These are phyloP conservation scores for Hystrix brachyura DNA, from an alignment of 2,113 vertebrate genomes.

Conservation along the genomic window DNA sequence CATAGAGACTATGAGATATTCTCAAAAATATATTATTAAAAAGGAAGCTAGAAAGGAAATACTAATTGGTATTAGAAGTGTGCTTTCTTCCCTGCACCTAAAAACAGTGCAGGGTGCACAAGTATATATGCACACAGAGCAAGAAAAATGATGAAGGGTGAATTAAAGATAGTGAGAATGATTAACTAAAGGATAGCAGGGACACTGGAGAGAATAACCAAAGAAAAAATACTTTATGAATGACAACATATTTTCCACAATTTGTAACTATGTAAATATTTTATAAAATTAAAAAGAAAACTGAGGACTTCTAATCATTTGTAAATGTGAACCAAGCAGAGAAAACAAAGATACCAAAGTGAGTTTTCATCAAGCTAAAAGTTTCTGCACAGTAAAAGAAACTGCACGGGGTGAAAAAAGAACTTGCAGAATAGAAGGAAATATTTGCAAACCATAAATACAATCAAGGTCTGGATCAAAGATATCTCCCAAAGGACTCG, in stretches of 20 bases:
- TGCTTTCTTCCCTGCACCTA: background rate
- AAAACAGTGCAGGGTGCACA: background rate
- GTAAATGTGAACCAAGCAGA: background rate
- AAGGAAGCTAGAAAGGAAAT: accelerated
- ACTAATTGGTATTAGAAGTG: background rate
- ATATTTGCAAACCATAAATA: background rate
- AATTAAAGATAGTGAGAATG: background rate
- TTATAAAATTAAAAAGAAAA: slow-evolving; percentile 18
- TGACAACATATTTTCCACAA: background rate
- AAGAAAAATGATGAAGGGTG: background rate
- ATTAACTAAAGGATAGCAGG: accelerated
- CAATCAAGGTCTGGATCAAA: background rate
- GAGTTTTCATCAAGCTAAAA: background rate
- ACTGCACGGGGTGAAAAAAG: background rate
- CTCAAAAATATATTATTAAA: background rate
- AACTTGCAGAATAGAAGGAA: background rate
- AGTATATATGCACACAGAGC: background rate
- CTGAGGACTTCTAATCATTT: no score
- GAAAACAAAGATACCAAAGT: background rate
- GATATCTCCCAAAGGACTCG: background rate
- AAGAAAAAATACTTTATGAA: background rate
- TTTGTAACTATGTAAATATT: background rate
- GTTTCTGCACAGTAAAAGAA: background rate
- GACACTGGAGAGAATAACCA: background rate
- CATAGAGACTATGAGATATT: background rate